Base-by-base conservation (phyloP, 92 coral and sea anemone genomes). In the Parazoanthus atlanticus region DNA sequence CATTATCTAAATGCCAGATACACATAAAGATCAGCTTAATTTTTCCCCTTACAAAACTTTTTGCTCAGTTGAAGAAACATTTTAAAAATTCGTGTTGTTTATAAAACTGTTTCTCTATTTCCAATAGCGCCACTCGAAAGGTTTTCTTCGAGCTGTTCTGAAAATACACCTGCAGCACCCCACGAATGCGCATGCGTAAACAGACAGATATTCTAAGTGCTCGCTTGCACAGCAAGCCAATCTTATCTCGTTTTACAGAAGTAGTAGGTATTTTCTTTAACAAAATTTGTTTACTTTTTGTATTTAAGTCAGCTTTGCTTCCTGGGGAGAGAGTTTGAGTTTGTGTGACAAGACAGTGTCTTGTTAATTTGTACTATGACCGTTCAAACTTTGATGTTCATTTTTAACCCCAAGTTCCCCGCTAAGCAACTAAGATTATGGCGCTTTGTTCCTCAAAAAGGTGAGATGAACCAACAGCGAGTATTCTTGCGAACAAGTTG, bases 81-180 rank as follows among this genome's bases (percentile, higher is more conserved):
- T 23, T 5, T 61, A 61, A 61, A 61, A 61, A 5, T 61, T 15
- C 3, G 69, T 61, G 69, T 49, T 16, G 40, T 79, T 79, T 29
- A 52, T 15, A 54, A 19, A n/a, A 52, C n/a, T 28, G 83, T 79
- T 29, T 52, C 67, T 52, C 25, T 36, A 6, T 54, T 83, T 69
- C 73, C 36, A 30, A 34, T 41, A 33, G 79, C 79, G 52, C n/a
- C n/a, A 36, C 58, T 70, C 29, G 29, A 40, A 46, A 29, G 28
- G 31, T 49, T 56, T 58, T 64, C 26, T 33, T 28, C 28, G 76
- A 46, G 49, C 49, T 46, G 10, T 46, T 82, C 36, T 29, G 29
- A 82, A 67, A 49, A n/a, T 65, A 15, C 87, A 84, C 87, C 87
- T 84, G 87, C 87, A 72, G 26, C 33, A 25, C 1, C 13, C 25